A percentile compares a stretch with the other conserved stretches of the same genome.
These are phyloP conservation scores for Eupithecia insigniata DNA, from an alignment of 2,888 invertebrate species.

Conservation along the genomic window DNA sequence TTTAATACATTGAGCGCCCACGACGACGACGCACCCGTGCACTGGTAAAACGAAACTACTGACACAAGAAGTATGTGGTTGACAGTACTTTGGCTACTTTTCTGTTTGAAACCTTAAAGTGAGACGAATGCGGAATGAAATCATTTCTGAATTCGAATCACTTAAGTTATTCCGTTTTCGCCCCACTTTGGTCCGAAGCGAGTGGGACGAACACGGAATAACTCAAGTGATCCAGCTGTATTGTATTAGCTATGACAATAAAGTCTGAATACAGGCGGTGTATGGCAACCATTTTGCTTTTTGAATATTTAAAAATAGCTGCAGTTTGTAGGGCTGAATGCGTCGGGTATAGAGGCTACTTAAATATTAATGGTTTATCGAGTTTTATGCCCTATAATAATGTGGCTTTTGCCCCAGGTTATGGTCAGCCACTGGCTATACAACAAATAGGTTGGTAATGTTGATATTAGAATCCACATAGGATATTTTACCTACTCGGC, in stretches of 20 bases:
- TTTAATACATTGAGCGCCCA: background rate
- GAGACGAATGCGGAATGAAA: no score
- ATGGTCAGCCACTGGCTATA: background rate
- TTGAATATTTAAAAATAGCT: conserved; percentile 51
- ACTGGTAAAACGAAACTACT: no score
- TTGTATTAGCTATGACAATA: background rate
- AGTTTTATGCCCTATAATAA: conserved; percentile 7
- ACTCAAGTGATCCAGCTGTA: conserved; percentile 13
- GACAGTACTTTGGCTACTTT: no score
- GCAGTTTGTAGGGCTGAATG: conserved; percentile 36
- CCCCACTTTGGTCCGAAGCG: no score
- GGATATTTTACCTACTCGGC: background rate
- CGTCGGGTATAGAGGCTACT: conserved; percentile 18
- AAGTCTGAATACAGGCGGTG: conserved; percentile 44
- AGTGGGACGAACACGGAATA: no score
- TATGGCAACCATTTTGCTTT: conserved; percentile 53
- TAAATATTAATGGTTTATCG: conserved; percentile 27
- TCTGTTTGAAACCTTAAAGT: no score
- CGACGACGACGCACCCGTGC: background rate
- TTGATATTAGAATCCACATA: background rate
- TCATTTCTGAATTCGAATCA: no score
- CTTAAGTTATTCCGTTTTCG: no score
- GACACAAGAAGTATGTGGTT: no score
- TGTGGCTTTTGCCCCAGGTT: conserved; percentile 2
- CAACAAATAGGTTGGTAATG: background rate